Percentiles rank a stretch among this genome's conserved stretches.
Conservation (phyloP, 2,113 vertebrate genomes). For the Lycaon pictus region DNA sequence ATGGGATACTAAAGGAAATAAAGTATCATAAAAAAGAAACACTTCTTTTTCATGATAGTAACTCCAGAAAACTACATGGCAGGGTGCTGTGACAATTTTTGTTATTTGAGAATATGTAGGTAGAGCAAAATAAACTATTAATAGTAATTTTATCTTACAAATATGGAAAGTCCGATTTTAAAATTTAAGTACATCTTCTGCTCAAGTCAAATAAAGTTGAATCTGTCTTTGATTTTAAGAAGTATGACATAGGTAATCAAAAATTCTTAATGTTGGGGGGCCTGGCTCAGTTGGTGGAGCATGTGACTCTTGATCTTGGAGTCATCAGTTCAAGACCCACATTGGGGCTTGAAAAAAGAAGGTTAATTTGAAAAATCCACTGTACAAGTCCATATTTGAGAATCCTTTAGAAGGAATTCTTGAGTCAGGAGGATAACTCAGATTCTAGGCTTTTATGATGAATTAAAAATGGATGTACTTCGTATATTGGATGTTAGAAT, state of each 20-base stretch:
- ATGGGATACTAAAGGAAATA: conserved; percentile 26
- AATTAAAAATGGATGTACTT: conserved; percentile 32
- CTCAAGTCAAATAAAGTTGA: conserved; percentile 1
- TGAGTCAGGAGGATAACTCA: neutral
- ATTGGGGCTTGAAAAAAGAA: neutral
- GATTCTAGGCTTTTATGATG: neutral
- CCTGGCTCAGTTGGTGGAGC: neutral
- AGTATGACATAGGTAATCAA: neutral
- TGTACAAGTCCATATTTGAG: neutral
- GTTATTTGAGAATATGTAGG: neutral
- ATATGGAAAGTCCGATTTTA: conserved; percentile 48
- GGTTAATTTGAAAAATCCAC: neutral
- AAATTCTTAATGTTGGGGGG: neutral
- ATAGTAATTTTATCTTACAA: conserved; percentile 16
- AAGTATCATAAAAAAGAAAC: neutral
- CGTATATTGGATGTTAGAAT: neutral
- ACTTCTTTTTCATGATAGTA: neutral
- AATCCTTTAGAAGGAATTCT: neutral
- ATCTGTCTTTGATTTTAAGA: conserved; percentile 1
- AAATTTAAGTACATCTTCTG: conserved; percentile 42
- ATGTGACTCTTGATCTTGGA: neutral
- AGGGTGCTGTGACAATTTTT: neutral
- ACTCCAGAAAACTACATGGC: neutral
- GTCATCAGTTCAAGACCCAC: neutral
- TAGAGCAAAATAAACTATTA: conserved; percentile 16